These are phyloP conservation scores for Tragopan temminckii DNA, from an alignment of 2,797 vertebrate species.

Conservation along the genomic window DNA sequence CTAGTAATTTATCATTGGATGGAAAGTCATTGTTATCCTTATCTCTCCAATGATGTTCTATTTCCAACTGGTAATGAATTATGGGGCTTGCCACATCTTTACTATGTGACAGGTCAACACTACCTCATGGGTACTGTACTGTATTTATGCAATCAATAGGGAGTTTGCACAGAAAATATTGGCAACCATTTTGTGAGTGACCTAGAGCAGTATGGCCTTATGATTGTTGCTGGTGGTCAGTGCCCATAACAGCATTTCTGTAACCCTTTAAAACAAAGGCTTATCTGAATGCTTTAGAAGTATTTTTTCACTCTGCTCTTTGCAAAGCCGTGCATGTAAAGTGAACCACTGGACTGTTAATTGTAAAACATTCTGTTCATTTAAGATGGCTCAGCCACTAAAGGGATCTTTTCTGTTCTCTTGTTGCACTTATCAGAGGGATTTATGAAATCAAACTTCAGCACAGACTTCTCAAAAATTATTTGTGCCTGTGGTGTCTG, in stretches of 20 bases:
- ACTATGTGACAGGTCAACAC: constrained; percentile 76
- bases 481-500: constrained; percentile 31
- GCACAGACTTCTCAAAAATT: constrained; percentile 1
- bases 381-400: constrained; percentile 60
- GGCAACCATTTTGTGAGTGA: constrained; percentile 58
- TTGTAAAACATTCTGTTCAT: constrained; percentile 44
- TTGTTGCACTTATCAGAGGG: constrained; percentile 57
- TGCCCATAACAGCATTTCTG: neutral
- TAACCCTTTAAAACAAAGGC: constrained; percentile 2
- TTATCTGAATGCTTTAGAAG: neutral
- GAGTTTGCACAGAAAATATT: constrained; percentile 62
- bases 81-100: constrained; percentile 81
- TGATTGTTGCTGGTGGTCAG: neutral
- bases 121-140: constrained; percentile 73
- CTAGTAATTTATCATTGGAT: constrained; percentile 90
- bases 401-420: constrained; percentile 40
- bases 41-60: constrained; percentile 89
- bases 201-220: constrained; percentile 6
- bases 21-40: constrained; percentile 92
- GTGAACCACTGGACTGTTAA: constrained; percentile 38
- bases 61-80: constrained; percentile 90
- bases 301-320: constrained; percentile 24
- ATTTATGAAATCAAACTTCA: constrained; percentile 65
- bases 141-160: constrained; percentile 77
- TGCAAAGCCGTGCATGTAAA: constrained; percentile 25